These are phyloP conservation scores for Platycnemis pennipes DNA, from an alignment of 2,888 invertebrate species.

Conservation along the genomic window DNA sequence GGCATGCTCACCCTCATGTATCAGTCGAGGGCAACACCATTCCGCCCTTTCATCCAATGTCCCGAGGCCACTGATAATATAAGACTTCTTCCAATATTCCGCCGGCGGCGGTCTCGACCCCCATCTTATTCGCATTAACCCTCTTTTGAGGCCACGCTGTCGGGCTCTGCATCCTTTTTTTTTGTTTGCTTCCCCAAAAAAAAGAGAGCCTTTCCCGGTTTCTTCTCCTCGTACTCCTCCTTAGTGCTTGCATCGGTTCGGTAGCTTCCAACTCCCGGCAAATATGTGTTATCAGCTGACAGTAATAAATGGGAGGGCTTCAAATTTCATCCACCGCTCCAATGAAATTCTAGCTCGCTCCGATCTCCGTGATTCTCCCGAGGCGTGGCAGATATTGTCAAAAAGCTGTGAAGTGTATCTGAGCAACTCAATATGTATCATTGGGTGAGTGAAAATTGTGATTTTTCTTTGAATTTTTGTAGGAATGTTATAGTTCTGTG, in stretches of 20 bases:
- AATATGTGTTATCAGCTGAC: not conserved
- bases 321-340: too few relatives aligned
- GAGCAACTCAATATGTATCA: too few relatives aligned
- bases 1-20: not conserved
- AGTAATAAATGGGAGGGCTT: not conserved
- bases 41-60: not conserved
- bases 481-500: too few relatives aligned
- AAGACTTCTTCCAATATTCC: not conserved
- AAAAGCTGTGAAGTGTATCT: too few relatives aligned
- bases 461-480: too few relatives aligned
- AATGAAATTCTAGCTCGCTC: too few relatives aligned
- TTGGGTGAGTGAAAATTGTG: too few relatives aligned
- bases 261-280: not conserved
- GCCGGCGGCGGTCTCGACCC: not conserved
- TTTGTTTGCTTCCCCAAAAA: not conserved
- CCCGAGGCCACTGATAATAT: not conserved
- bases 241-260: not conserved
- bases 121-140: conserved; percentile 22
- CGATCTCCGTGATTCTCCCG: too few relatives aligned
- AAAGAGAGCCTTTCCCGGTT: not conserved
- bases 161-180: not conserved
- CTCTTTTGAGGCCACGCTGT: not conserved
- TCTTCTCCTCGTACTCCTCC: not conserved
- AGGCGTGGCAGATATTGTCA: too few relatives aligned
- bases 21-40: not conserved